Evolutionary conservation across 2,888 invertebrate species (phyloP).

Genomic region (Drosophila limbata): DNA sequence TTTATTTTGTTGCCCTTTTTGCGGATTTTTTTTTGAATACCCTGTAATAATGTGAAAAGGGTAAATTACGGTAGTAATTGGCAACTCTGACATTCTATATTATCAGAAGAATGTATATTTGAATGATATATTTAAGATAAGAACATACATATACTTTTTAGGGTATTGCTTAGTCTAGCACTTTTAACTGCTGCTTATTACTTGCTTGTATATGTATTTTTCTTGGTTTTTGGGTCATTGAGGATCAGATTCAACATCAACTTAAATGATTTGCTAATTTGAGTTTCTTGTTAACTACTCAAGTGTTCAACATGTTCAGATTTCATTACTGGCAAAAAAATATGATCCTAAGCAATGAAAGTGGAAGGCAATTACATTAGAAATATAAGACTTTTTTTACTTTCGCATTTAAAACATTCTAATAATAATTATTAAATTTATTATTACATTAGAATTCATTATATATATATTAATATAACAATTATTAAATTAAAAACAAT

Average conservation of each 20-base stretch:
- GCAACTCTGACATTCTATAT: background rate
- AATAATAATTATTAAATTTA: too few species aligned
- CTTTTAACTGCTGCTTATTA: background rate
- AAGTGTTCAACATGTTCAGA: background rate
- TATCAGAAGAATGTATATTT: too few species aligned
- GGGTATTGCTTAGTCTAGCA: background rate
- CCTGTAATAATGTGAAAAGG: background rate
- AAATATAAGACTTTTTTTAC: background rate
- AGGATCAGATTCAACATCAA: constrained; percentile 9
- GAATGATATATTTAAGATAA: too few species aligned
- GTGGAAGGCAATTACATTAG: background rate
- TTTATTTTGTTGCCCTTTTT: constrained; percentile 11
- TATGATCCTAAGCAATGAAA: background rate
- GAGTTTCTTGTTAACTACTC: constrained; percentile 21
- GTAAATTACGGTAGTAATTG: background rate
- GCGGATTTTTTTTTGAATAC: background rate
- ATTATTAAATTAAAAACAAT: too few species aligned
- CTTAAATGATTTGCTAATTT: constrained; percentile 4
- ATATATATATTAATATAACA: too few species aligned
- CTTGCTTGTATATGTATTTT: constrained; percentile 2
- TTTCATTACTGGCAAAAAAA: background rate
- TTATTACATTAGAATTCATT: too few species aligned
- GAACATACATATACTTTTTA: too few species aligned
- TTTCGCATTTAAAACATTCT: background rate
- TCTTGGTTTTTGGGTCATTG: constrained; percentile 12